phyloP scores from a whole-genome alignment of 2,113 vertebrate genomes.

The Chaetorhynchus papuensis region DNA sequence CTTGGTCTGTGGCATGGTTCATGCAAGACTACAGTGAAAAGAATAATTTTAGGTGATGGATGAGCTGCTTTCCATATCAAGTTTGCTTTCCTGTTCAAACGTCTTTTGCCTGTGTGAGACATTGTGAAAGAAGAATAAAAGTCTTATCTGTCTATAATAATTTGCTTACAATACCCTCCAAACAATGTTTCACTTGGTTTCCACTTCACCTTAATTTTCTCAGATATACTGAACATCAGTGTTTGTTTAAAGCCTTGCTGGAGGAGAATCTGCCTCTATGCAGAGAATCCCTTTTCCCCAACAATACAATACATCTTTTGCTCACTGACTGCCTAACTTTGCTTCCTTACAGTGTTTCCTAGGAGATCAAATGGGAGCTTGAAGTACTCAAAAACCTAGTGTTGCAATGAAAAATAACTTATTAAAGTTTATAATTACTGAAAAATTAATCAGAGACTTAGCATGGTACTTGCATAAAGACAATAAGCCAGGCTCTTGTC shows the following conservation, averaged over 20 bases:
- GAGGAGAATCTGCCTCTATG: neutral
- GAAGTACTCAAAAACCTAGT: constrained; percentile 5
- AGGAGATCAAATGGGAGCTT: neutral
- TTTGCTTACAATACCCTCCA: neutral
- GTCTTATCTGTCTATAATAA: neutral
- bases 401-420: constrained; percentile 34
- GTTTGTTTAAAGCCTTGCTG: neutral
- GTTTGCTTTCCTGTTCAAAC: neutral
- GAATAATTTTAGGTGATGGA: neutral
- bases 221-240: neutral
- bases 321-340: neutral
- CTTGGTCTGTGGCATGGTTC: neutral
- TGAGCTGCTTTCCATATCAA: neutral
- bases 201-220: neutral
- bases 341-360: neutral
- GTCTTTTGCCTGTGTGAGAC: neutral
- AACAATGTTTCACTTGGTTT: neutral
- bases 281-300: neutral
- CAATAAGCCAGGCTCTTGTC: constrained; percentile 45
- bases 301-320: neutral
- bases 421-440: constrained; percentile 48
- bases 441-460: constrained; percentile 48
- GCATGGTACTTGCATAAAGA: constrained; percentile 18
- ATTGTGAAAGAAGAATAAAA: neutral
- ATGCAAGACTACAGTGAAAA: neutral